These are phyloP conservation scores for Oncorhynchus gorbuscha DNA, from an alignment of 2,113 vertebrate genomes.

Conservation along the genomic window DNA sequence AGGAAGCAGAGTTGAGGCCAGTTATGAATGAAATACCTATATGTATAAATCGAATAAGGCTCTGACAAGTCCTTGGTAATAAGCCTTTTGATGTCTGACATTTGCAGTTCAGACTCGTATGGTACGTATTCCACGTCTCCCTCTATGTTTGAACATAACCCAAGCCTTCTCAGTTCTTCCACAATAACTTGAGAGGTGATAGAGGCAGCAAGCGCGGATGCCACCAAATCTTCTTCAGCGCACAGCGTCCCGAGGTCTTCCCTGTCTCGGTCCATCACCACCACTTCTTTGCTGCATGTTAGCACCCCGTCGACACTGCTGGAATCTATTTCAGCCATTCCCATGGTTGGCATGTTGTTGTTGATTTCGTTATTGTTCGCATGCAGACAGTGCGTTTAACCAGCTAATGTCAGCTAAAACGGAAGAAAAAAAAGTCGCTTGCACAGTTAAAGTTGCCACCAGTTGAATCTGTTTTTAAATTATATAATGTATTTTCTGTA, in stretches of 20 bases:
- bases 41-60: constrained; percentile 94
- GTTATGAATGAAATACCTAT: constrained; percentile 96
- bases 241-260: no score
- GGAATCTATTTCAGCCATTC: not conserved
- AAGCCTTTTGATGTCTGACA: constrained; percentile 93
- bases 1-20: constrained; percentile 94
- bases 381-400: not conserved
- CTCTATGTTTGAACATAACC: not conserved
- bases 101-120: constrained; percentile 89
- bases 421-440: not conserved
- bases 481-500: not conserved
- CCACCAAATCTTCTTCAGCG: no score
- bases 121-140: constrained; percentile 72
- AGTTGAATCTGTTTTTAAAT: not conserved
- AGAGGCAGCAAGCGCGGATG: no score
- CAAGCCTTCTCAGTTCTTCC: not conserved
- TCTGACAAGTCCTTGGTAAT: constrained; percentile 95
- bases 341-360: not conserved
- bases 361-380: not conserved
- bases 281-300: no score
- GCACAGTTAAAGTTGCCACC: not conserved
- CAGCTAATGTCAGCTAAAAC: not conserved
- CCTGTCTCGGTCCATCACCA: no score
- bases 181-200: no score
- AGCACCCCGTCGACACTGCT: no score